phyloP scores from a whole-genome alignment of 2,797 vertebrate genomes.

The Lerista edwardsae region DNA sequence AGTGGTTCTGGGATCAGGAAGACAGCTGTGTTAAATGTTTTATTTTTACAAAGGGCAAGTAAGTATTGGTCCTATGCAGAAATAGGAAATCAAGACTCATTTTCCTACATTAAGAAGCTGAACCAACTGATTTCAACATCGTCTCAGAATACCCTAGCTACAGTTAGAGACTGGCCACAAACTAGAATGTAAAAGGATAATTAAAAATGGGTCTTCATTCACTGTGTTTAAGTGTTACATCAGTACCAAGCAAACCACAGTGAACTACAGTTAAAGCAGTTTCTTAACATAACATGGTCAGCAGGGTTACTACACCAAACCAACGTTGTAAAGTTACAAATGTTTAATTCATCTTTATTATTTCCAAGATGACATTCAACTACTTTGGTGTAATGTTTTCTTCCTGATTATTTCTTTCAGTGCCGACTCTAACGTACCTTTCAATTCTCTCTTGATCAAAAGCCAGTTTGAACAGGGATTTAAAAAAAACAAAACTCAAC shows the following conservation, averaged over 20 bases:
- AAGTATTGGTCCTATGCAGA: background rate
- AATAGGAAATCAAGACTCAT: background rate
- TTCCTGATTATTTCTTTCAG: slow-evolving; percentile 9
- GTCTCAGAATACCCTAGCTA: background rate
- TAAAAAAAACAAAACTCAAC: slow-evolving; percentile 3
- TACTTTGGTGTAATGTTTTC: background rate
- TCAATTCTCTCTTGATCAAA: slow-evolving; percentile 15
- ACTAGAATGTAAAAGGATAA: background rate
- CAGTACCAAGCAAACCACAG: background rate
- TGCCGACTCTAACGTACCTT: slow-evolving; percentile 16
- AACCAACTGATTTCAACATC: background rate
- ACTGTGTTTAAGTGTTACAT: background rate
- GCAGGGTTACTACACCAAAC: background rate
- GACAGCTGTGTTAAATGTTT: background rate
- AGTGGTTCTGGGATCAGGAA: background rate
- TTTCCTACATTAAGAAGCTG: too few species aligned
- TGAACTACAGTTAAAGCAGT: background rate
- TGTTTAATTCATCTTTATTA: background rate
- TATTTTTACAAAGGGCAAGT: background rate
- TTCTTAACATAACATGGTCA: background rate
- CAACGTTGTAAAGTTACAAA: background rate
- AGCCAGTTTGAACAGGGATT: slow-evolving; percentile 34
- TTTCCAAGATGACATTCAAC: background rate
- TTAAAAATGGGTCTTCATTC: background rate
- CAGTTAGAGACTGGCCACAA: background rate